Conservation (phyloP, 2,797 vertebrate genomes). For the Lacerta bilineata region DNA sequence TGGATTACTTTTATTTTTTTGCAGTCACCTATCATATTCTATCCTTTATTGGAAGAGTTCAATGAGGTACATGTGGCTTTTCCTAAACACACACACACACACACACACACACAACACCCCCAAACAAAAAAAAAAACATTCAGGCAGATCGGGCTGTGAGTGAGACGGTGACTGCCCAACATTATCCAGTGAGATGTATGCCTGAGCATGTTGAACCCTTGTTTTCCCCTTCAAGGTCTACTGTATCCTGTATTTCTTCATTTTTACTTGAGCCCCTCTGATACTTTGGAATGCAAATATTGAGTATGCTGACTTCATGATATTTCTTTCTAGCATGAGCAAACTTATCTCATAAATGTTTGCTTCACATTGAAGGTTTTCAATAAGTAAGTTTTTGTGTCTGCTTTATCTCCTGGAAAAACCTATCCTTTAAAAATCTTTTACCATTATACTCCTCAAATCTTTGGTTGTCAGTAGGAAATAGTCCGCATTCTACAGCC, state of each 20-base stretch:
- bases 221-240: not conserved
- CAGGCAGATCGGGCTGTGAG: not conserved
- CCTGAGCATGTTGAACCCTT: not conserved
- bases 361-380: not conserved
- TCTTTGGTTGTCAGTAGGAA: not conserved
- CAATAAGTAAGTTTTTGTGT: too few species aligned
- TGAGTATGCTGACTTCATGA: not conserved
- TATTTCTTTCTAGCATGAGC: not conserved
- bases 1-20: not conserved
- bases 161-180: not conserved
- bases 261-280: not conserved
- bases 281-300: not conserved
- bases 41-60: not conserved
- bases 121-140: not conserved
- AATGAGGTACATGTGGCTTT: not conserved
- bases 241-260: not conserved
- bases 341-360: not conserved
- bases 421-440: not conserved
- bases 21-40: not conserved
- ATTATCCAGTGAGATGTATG: not conserved
- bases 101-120: too few species aligned
- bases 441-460: not conserved
- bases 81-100: too few species aligned
- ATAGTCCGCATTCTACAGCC: not conserved
- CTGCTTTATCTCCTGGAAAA: not conserved